phyloP scores from a whole-genome alignment of 2,113 vertebrate species.

The Sisor rabdophorus region DNA sequence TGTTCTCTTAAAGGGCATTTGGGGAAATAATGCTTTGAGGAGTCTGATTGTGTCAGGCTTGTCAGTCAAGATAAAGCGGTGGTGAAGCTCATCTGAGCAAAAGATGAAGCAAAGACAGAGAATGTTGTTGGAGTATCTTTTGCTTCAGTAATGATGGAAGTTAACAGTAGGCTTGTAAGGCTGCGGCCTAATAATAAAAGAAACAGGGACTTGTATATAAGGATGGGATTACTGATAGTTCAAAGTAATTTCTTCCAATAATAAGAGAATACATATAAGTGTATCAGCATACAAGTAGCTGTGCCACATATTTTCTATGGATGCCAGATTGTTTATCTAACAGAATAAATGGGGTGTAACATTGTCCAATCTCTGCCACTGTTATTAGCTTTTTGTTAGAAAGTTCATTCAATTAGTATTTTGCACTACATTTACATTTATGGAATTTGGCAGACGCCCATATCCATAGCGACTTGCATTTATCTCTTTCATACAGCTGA shows the following conservation, averaged over 20 bases:
- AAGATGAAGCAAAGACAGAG: constrained; percentile 14
- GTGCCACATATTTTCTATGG: background rate
- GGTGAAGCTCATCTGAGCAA: constrained; percentile 35
- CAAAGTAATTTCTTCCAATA: background rate
- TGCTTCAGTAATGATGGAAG: background rate
- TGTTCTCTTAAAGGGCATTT: constrained; percentile 39
- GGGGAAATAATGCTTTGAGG: constrained; percentile 35
- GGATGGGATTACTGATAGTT: background rate
- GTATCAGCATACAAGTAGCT: background rate
- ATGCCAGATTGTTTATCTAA: too few relatives aligned
- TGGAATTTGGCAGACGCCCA: too few relatives aligned
- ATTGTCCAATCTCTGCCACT: too few relatives aligned
- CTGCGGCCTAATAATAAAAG: background rate
- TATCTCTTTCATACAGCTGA: too few relatives aligned
- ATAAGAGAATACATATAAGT: background rate
- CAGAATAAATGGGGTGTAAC: background rate
- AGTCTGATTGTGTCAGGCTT: constrained; percentile 35
- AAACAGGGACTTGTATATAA: background rate
- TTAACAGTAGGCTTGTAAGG: too few relatives aligned
- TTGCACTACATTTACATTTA: too few relatives aligned
- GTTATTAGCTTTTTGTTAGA: too few relatives aligned
- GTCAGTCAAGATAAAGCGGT: constrained; percentile 46
- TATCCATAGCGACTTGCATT: too few relatives aligned
- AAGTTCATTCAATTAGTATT: too few relatives aligned
- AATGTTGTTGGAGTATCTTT: background rate